Percentiles rank a stretch among this genome's conserved stretches.
Evolutionary conservation across 2,888 invertebrate genomes (phyloP).

Genomic region (Pheosia gnoma): DNA sequence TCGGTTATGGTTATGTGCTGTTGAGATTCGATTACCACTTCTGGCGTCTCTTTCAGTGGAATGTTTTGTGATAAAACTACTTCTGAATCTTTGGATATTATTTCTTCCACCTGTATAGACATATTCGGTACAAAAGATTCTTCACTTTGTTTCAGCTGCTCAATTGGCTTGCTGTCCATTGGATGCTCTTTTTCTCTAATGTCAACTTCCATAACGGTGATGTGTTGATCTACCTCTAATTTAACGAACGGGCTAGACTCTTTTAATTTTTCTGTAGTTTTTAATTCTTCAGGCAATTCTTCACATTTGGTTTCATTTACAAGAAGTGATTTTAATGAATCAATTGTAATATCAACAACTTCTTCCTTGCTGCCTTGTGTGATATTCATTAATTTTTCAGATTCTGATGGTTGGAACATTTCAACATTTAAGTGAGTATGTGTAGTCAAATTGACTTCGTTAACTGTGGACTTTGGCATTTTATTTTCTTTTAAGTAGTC

Average conservation of each 20-base stretch:
- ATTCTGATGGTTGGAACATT: slow-evolving; percentile 50
- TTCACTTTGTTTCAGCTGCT: slow-evolving; percentile 35
- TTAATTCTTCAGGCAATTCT: slow-evolving; percentile 60
- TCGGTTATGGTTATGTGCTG: slow-evolving; percentile 60
- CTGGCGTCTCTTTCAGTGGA: slow-evolving; percentile 43
- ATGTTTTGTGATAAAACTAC: slow-evolving; percentile 29
- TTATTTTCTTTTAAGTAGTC: slow-evolving; percentile 36
- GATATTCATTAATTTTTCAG: slow-evolving; percentile 44
- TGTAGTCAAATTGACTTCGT: slow-evolving; percentile 47
- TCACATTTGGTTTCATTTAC: slow-evolving; percentile 78
- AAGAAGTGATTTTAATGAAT: slow-evolving; percentile 50
- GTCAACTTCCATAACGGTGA: slow-evolving; percentile 80
- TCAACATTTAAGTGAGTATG: slow-evolving; percentile 58
- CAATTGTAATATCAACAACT: slow-evolving; percentile 44
- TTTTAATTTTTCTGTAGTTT: slow-evolving; percentile 30
- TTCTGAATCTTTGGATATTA: slow-evolving; percentile 53
- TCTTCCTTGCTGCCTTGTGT: slow-evolving; percentile 34
- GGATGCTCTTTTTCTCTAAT: slow-evolving; percentile 73
- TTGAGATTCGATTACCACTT: slow-evolving; percentile 51
- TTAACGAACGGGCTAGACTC: slow-evolving; percentile 39
- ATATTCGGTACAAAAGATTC: slow-evolving; percentile 50
- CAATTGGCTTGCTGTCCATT: slow-evolving; percentile 31
- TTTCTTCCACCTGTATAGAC: slow-evolving; percentile 58
- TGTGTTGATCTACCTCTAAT: slow-evolving; percentile 63
- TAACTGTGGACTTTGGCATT: slow-evolving; percentile 40